A percentile compares a stretch with the other conserved stretches of the same genome.
Conservation (phyloP, 2,113 vertebrate species). For the Cygnus atratus region DNA sequence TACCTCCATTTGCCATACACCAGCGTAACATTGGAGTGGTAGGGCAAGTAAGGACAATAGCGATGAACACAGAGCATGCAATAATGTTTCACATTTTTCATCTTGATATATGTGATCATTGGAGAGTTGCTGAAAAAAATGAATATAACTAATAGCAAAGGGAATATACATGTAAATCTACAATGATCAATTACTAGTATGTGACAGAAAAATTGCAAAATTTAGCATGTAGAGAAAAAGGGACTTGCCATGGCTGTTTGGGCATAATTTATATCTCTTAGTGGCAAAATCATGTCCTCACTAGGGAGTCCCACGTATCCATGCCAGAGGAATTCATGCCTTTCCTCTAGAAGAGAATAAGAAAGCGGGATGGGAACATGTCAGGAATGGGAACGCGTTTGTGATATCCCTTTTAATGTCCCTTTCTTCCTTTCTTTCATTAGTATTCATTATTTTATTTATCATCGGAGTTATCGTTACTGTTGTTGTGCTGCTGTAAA, state of each 20-base stretch:
- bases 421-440: background rate
- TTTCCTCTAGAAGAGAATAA: background rate
- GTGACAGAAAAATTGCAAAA: background rate
- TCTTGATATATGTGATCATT: background rate
- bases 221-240: background rate
- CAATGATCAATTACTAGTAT: background rate
- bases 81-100: background rate
- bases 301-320: accelerated
- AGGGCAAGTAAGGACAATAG: background rate
- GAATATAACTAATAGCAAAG: background rate
- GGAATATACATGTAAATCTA: background rate
- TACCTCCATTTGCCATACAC: background rate
- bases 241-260: background rate
- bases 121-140: background rate
- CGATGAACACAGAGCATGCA: background rate
- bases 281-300: background rate
- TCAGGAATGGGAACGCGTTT: background rate
- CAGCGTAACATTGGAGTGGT: no score
- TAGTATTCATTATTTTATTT: background rate
- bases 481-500: background rate
- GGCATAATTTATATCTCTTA: background rate
- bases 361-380: background rate
- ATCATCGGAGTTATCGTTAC: background rate
- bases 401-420: no score
- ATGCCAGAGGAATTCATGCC: background rate